Percentiles rank a stretch among this genome's conserved stretches.
phyloP scores from a whole-genome alignment of 37 sponge, comb jelly and placozoan genomes.

The Mnemiopsis leidyi region DNA sequence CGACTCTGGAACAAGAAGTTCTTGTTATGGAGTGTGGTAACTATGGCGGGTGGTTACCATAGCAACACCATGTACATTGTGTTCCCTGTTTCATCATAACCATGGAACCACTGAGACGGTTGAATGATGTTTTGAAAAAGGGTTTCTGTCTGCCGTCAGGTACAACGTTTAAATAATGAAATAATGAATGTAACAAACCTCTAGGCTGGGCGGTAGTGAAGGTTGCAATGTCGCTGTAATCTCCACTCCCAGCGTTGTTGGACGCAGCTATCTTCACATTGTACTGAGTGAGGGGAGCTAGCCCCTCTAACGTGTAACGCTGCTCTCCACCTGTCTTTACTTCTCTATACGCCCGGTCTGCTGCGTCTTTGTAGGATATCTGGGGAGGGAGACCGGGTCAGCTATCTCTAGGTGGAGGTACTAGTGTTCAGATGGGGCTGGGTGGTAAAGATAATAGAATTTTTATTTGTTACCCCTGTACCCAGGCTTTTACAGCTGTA shows the following conservation, averaged over 20 bases:
- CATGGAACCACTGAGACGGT: no score
- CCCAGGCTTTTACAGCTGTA: no score
- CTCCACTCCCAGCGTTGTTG: constrained; percentile 6
- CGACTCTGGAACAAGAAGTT: constrained; percentile 9
- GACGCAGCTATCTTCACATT: constrained; percentile 40
- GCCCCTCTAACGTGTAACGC: neutral
- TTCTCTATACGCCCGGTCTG: neutral
- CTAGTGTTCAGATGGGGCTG: no score
- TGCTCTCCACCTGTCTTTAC: neutral
- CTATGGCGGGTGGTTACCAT: neutral
- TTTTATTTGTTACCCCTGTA: no score
- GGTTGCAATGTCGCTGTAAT: neutral
- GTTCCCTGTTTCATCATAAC: no score
- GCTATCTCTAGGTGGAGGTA: no score
- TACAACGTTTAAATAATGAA: no score
- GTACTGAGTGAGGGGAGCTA: neutral
- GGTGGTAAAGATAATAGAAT: no score
- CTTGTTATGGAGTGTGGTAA: neutral
- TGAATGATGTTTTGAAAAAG: no score
- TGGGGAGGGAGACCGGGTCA: neutral
- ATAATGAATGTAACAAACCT: neutral
- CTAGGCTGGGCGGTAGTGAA: constrained; percentile 42
- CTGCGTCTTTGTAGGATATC: constrained; percentile 2
- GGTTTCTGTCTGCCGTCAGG: no score
- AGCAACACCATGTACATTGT: no score